A percentile compares a stretch with the other conserved stretches of the same genome.
Evolutionary conservation across 2,888 invertebrate genomes (phyloP).

Genomic region (Camptogramma bilineatum): DNA sequence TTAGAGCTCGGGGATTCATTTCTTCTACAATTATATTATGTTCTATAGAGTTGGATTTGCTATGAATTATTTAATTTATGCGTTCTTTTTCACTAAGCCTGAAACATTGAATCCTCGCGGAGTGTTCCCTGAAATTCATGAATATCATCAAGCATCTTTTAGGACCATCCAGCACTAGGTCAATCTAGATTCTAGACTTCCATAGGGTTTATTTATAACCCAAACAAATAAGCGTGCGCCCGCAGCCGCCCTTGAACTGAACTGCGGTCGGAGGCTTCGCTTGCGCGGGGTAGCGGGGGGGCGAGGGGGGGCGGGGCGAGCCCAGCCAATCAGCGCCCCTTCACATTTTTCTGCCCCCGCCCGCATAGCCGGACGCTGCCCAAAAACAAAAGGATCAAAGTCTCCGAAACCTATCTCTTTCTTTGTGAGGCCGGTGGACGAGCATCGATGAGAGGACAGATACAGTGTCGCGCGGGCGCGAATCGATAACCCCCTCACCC

Average conservation of each 20-base stretch:
- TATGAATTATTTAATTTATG: background rate
- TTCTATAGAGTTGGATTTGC: too few relatives aligned
- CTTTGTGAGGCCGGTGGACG: conserved; percentile 83
- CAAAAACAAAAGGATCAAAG: conserved; percentile 86
- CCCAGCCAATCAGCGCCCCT: conserved; percentile 83
- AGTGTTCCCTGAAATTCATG: conserved; percentile 14
- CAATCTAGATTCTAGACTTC: conserved; percentile 9
- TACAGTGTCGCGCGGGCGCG: conserved; percentile 84
- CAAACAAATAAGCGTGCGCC: conserved; percentile 73
- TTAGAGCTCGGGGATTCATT: too few relatives aligned
- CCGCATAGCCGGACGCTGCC: conserved; percentile 85
- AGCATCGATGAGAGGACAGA: conserved; percentile 85
- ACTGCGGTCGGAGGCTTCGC: conserved; percentile 71
- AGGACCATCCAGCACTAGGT: background rate
- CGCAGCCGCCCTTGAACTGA: conserved; percentile 85
- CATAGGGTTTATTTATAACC: conserved; percentile 51
- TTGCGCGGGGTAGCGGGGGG: conserved; percentile 67
- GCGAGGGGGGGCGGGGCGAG: conserved; percentile 72
- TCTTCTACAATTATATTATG: too few relatives aligned
- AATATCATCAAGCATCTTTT: conserved; percentile 9
- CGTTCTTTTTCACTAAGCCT: background rate
- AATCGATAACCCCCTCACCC: conserved; percentile 72
- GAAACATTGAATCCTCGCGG: background rate
- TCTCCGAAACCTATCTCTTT: conserved; percentile 86
- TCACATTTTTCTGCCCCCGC: conserved; percentile 84